Base-by-base conservation (phyloP, 2,888 invertebrate genomes). In the Graphium colonna region DNA sequence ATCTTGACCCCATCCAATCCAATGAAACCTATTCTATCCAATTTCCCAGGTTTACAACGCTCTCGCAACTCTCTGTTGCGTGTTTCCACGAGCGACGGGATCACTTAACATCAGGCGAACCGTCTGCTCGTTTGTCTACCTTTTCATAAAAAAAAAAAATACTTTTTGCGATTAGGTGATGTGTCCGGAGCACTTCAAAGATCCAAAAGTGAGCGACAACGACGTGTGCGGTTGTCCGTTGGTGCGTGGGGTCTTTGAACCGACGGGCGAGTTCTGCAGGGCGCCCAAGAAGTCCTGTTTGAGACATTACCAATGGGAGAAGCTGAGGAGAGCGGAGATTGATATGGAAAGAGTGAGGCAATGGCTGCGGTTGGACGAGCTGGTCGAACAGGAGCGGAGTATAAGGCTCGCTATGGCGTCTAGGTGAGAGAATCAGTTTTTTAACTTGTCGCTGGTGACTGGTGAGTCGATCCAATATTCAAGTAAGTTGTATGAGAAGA, bases 141-240 rank as follows among this genome's bases (percentile, higher is more conserved):
- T n/a, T n/a, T n/a, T n/a, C n/a, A n/a, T n/a, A n/a, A n/a, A n/a
- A n/a, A n/a, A n/a, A n/a, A n/a, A n/a, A n/a, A n/a, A n/a, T n/a
- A n/a, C n/a, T n/a, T n/a, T n/a, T n/a, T n/a, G n/a, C 33, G 3
- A n/a, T 44, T 64, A 90, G 90, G 90, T 99, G 0, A 91, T 99
- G 62, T 99, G 99, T 73, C 98, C 99, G 0, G 99, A 99, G 72
- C 99, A 99, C 79, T 96, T 96, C 68, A 98, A 98, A 78, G 97
- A 97, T 68, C 94, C 96, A 0, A 97, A 97, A 85, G 93, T 96
- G n/a, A 92, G 91, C 40, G 96, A 96, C 63, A 91, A 92, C 1
- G 96, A 96, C 76, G 97, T 98, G 0, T 99, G 99, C 74, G 98
- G 98, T 0, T 97, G 96, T 74, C 98, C 98, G 0, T 82, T 98